A percentile compares a stretch with the other conserved stretches of the same genome.
Conservation (phyloP, 1,140 invertebrate species). For the Drosophila funebris region DNA sequence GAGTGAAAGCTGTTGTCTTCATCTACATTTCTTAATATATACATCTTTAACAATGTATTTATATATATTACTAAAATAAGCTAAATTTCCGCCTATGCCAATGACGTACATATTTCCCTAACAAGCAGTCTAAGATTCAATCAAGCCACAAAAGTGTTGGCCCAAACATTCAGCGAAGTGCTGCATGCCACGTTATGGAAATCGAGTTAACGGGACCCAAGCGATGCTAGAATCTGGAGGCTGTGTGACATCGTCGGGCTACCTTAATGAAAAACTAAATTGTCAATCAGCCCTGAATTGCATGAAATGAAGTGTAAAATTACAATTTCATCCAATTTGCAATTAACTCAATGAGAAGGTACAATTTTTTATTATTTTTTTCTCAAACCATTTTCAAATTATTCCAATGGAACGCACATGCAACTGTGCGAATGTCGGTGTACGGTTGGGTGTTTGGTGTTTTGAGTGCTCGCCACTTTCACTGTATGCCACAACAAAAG, state of each 20-base stretch:
- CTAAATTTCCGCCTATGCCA: neutral
- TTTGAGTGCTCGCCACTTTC: conserved; percentile 48
- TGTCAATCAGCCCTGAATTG: conserved; percentile 83
- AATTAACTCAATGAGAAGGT: conserved; percentile 83
- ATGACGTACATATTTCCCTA: conserved; percentile 7
- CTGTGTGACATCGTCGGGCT: conserved; percentile 15
- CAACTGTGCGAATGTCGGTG: conserved; percentile 34
- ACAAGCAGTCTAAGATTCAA: neutral
- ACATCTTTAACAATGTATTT: no score
- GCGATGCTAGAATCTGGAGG: neutral
- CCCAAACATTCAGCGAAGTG: neutral
- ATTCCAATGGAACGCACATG: conserved; percentile 77
- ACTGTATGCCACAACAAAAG: conserved; percentile 30
- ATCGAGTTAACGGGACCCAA: conserved; percentile 13
- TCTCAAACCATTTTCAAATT: conserved; percentile 72
- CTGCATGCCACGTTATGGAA: conserved; percentile 16
- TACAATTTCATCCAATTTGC: conserved; percentile 84
- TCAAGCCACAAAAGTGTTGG: neutral
- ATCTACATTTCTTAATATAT: no score
- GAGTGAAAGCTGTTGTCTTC: no score
- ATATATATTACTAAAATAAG: neutral
- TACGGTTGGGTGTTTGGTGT: conserved; percentile 14
- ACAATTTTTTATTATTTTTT: conserved; percentile 53
- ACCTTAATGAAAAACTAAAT: conserved; percentile 83
- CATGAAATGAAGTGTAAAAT: conserved; percentile 83